Base-by-base conservation (phyloP, 2,113 vertebrate genomes). In the Oncorhynchus masou region DNA sequence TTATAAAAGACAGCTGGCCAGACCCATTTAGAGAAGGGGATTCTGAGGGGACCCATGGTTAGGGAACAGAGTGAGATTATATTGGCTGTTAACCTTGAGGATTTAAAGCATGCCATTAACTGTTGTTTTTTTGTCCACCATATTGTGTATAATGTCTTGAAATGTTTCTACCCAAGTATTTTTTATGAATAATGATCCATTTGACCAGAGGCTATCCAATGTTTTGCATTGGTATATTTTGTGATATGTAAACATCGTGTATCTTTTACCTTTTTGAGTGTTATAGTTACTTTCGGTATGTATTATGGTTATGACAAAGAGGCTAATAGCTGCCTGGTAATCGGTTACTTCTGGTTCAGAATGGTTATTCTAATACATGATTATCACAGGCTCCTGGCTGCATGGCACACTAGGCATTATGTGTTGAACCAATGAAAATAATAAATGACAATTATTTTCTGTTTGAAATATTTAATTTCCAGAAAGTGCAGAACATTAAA, bases 191-290 rank as follows among this genome's bases (percentile, higher is more conserved):
- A 34, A 39, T 68, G 15, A 20, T 48, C 3, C 22, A 59, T 69
- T 68, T 57, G 20, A 24, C 68, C 67, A 78, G 60, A 62, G 59
- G 66, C 68, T 51, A 67, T 75, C 71, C 70, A 45, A 72, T 77
- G 25, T 67, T 31, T 67, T 31, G 77, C 27, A 49, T 45, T 20
- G 57, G 31, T 4, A 59, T 15, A 1, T 48, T 27, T 66, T 72
- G 51, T 20, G 64, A 68, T 62, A 51, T 68, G 49, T 68, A 24
- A 9, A 25, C 48, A 22, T 27, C 7, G 5, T 67, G 13, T 31
- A 27, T 7, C 13, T 67, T 19, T 45, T 45, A 45, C 39, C 12
- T 45, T 45, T 12, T 54, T 19, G 51, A 54, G 51, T 15, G 51
- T 5, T 54, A 39, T 39, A 4, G 49, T 3, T 29, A 39, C 27